Base-by-base conservation (phyloP, 2,888 invertebrate species). In the Pyralis farinalis region DNA sequence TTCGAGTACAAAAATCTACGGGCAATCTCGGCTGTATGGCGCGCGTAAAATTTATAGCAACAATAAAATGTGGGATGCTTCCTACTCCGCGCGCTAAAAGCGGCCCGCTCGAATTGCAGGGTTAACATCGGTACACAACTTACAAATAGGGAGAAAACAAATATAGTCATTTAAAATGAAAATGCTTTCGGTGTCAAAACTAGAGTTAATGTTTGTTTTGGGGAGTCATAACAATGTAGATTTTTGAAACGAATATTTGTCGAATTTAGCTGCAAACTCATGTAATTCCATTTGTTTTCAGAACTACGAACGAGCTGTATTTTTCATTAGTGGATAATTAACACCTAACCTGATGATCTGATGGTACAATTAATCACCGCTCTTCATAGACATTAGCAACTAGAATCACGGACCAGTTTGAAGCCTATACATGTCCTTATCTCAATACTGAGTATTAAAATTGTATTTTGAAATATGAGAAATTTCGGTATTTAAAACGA, bases 31-130 rank as follows among this genome's bases (percentile, higher is more conserved):
- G 71, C 69, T 67, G 63, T 69, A 76, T 75, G 63, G 73, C 71
- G 63, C 53, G 57, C 75, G 71, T 78, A 72, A 81, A 86, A 87
- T 87, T 87, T 87, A 87, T 87, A 58, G 72, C 72, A 67, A 76
- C 84, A 83, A 87, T 87, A 87, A 87, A 87, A 86, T 74, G 80
- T 66, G 77, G 75, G 78, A 71, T 74, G 79, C 76, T 76, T 76
- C 79, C 76, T 62, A 64, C 60, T 58, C 12, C 32, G 39, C 53
- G 56, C 53, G 64, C 71, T 75, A 75, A 81, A 73, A 79, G 80
- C 72, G 62, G 58, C 57, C 58, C 53, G 49, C 44, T 48, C 52
- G 58, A 53, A 61, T 63, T 65, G 63, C 58, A 42, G 58, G 63
- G 58, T 56, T 63, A 55, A 51, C 53, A 51, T 50, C 44, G 44